phyloP scores from a whole-genome alignment of 2,113 vertebrate genomes.

The Phaethon lepturus region DNA sequence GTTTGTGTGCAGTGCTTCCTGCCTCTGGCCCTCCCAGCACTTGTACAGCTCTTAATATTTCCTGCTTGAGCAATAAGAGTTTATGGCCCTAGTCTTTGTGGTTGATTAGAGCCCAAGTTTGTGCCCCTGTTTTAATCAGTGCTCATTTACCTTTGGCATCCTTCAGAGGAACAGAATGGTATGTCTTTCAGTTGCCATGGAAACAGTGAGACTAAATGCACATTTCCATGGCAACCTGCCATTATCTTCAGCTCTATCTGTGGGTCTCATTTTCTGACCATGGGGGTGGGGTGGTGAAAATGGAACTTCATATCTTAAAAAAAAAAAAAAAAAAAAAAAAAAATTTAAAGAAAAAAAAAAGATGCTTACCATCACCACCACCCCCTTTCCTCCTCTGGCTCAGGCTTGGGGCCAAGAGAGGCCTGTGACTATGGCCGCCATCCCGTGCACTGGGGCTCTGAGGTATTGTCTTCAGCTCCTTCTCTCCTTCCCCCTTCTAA shows the following conservation, averaged over 20 bases:
- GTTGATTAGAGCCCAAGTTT: slow-evolving; percentile 70
- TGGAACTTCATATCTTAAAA: slow-evolving; percentile 27
- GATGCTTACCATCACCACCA: neutral
- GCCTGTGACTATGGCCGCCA: neutral
- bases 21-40: neutral
- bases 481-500: slow-evolving; percentile 20
- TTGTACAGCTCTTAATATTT: slow-evolving; percentile 26
- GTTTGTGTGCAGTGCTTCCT: neutral
- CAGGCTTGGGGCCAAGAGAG: neutral
- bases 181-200: slow-evolving; percentile 81
- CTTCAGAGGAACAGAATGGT: slow-evolving; percentile 80
- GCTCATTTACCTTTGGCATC: slow-evolving; percentile 83
- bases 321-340: neutral
- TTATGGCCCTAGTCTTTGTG: slow-evolving; percentile 59
- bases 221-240: slow-evolving; percentile 83
- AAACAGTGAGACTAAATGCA: slow-evolving; percentile 79
- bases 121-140: slow-evolving; percentile 72
- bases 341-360: neutral
- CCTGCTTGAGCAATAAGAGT: slow-evolving; percentile 57
- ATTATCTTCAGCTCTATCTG: slow-evolving; percentile 77
- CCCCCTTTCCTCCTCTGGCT: neutral
- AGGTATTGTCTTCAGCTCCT: neutral
- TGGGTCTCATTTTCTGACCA: slow-evolving; percentile 75
- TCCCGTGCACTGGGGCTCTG: neutral
- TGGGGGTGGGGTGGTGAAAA: slow-evolving; percentile 51